Evolutionary conservation across 2,888 invertebrate genomes (phyloP).

Genomic region (Creontiades dilutus): DNA sequence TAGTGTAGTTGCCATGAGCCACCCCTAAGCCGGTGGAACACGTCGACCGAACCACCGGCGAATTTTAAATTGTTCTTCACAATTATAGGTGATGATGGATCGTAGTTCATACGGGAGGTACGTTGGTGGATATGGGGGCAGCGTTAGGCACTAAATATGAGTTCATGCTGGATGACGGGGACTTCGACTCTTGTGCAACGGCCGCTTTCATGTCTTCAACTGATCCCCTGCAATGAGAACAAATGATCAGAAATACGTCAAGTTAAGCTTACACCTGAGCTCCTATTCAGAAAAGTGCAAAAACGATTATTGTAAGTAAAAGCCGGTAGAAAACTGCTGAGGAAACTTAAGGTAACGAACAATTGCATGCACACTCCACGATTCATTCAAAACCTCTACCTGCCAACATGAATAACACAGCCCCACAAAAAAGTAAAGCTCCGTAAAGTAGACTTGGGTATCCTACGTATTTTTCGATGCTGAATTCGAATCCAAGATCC

Average conservation of each 20-base stretch:
- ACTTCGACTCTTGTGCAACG: conserved; percentile 76
- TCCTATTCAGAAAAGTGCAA: too few relatives aligned
- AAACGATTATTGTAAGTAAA: neutral
- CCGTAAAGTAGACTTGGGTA: too few relatives aligned
- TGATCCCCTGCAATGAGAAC: conserved; percentile 83
- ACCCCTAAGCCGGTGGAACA: neutral
- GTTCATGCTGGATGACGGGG: conserved; percentile 81
- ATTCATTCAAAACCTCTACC: neutral
- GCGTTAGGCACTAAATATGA: conserved; percentile 90
- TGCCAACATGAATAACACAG: too few relatives aligned
- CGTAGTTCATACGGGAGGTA: conserved; percentile 64
- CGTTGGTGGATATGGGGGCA: conserved; percentile 82
- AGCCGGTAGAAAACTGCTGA: neutral
- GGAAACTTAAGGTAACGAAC: neutral
- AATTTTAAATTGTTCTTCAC: neutral
- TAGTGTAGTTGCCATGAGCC: neutral
- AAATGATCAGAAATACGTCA: conserved; percentile 16
- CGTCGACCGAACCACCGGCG: neutral
- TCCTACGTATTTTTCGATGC: too few relatives aligned
- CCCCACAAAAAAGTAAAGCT: too few relatives aligned
- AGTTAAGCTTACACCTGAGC: neutral
- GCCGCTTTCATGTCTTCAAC: conserved; percentile 87
- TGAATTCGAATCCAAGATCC: too few relatives aligned
- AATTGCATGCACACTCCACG: neutral
- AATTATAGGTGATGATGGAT: neutral